These are phyloP conservation scores for Hoplodrina blanda DNA, from an alignment of 2,888 invertebrate genomes.

Conservation along the genomic window DNA sequence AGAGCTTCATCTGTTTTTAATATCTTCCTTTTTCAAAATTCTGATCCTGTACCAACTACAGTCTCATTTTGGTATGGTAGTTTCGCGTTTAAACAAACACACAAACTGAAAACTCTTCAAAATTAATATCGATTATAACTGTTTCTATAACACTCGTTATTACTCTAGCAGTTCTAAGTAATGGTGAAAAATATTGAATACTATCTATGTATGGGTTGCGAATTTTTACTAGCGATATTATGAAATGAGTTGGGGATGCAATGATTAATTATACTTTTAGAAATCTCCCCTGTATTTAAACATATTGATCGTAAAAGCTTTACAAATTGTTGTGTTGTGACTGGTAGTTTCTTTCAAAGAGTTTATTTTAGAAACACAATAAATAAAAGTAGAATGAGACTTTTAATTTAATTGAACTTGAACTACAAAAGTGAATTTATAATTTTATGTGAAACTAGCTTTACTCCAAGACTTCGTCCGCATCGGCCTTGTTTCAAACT, in stretches of 20 bases:
- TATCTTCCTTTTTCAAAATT: neutral
- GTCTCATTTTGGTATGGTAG: neutral
- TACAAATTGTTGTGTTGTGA: constrained; percentile 44
- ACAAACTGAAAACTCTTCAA: too few species aligned
- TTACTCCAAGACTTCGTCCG: too few species aligned
- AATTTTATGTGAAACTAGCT: neutral
- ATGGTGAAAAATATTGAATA: constrained; percentile 59
- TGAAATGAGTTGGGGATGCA: constrained; percentile 21
- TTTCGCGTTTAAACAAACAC: too few species aligned
- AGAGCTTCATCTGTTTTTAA: neutral
- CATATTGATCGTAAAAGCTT: constrained; percentile 47
- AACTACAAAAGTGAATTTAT: neutral
- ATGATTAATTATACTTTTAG: constrained; percentile 56
- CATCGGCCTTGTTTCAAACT: too few species aligned
- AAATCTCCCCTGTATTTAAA: constrained; percentile 41
- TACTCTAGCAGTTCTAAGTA: constrained; percentile 28
- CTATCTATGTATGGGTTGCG: constrained; percentile 65
- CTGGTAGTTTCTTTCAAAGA: constrained; percentile 8
- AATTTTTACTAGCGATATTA: constrained; percentile 69
- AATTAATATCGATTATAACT: constrained; percentile 42
- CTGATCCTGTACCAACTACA: neutral
- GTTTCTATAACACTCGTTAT: constrained; percentile 17
- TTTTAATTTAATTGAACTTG: constrained; percentile 1
- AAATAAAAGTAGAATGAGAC: too few species aligned
- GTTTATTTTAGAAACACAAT: neutral